A percentile compares a stretch with the other conserved stretches of the same genome.
Evolutionary conservation across 2,113 vertebrate genomes (phyloP).

Genomic region (Oxyruncus cristatus): DNA sequence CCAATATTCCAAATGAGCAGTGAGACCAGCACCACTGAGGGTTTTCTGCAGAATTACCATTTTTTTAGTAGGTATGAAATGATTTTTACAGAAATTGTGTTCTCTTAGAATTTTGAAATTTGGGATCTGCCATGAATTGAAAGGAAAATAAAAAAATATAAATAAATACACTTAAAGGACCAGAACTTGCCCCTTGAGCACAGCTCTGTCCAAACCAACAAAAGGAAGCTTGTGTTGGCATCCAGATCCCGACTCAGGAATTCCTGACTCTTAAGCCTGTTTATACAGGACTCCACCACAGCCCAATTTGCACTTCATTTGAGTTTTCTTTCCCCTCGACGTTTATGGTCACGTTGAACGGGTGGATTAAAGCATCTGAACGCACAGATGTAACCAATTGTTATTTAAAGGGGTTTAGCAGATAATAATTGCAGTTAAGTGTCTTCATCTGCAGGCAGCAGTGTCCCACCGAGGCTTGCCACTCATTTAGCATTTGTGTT

Average conservation of each 20-base stretch:
- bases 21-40: background rate
- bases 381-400: background rate
- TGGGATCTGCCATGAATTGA: background rate
- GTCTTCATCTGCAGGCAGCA: background rate
- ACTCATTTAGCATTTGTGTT: background rate
- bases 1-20: rapidly evolving
- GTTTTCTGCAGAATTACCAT: background rate
- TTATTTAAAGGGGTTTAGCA: background rate
- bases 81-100: background rate
- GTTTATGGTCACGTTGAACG: background rate
- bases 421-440: background rate
- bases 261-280: constrained; percentile 67
- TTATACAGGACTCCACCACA: constrained; percentile 56
- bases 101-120: background rate
- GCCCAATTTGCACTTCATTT: constrained; percentile 62
- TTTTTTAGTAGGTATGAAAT: background rate
- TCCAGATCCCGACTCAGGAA: constrained; percentile 42
- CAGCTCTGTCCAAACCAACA: constrained; percentile 47
- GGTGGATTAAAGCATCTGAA: background rate
- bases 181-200: background rate
- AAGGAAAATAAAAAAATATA: background rate
- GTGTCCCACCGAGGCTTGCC: rapidly evolving
- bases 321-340: background rate
- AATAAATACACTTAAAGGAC: background rate
- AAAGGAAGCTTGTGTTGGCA: constrained; percentile 64